phyloP scores from a whole-genome alignment of 2,113 vertebrate genomes.

The Bubalus kerabau region DNA sequence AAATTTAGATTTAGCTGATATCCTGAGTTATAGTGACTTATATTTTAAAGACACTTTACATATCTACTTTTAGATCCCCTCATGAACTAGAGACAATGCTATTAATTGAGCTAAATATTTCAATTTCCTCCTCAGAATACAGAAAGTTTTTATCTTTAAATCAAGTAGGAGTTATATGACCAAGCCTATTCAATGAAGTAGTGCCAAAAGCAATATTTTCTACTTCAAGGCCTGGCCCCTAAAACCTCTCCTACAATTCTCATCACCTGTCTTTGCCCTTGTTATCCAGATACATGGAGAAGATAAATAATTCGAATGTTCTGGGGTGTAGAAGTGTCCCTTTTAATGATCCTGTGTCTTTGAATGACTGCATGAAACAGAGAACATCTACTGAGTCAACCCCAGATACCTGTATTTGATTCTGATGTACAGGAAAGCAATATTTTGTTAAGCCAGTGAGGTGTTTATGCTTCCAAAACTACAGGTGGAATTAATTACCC shows the following conservation, averaged over 20 bases:
- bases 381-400: background rate
- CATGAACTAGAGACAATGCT: background rate
- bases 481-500: background rate
- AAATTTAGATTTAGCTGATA: background rate
- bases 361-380: background rate
- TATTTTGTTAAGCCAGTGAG: background rate
- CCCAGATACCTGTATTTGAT: background rate
- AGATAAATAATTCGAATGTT: background rate
- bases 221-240: background rate
- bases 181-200: background rate
- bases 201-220: background rate
- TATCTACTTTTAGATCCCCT: background rate
- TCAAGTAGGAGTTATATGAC: background rate
- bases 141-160: background rate
- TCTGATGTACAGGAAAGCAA: background rate
- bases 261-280: background rate
- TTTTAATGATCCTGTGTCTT: background rate
- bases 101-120: background rate
- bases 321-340: fast-evolving
- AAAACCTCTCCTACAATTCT: background rate
- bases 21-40: background rate
- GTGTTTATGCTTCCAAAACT: background rate
- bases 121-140: background rate
- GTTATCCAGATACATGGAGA: background rate
- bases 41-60: background rate